A percentile compares a stretch with the other conserved stretches of the same genome.
Conservation (phyloP, 2,113 vertebrate genomes). For the Chunga burmeisteri region DNA sequence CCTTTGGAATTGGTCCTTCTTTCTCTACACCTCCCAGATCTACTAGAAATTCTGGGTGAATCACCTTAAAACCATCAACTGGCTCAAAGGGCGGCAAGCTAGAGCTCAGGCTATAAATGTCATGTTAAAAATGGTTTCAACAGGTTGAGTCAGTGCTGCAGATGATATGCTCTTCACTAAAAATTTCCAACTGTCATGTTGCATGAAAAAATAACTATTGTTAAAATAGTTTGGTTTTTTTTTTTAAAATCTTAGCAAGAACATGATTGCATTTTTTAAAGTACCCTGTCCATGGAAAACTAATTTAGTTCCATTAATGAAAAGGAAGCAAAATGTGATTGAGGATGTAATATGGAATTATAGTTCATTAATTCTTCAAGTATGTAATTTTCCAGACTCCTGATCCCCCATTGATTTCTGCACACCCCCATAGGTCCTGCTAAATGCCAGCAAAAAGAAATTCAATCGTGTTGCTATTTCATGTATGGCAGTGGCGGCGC, state of each 20-base stretch:
- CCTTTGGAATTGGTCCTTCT: not conserved
- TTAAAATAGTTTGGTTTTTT: not conserved
- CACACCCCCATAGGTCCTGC: constrained; percentile 54
- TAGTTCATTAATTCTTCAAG: constrained; percentile 79
- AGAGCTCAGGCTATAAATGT: not conserved
- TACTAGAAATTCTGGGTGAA: not conserved
- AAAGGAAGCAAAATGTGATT: constrained; percentile 74
- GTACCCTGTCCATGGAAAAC: constrained; percentile 68
- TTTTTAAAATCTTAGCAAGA: constrained; percentile 16
- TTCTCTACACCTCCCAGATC: not conserved
- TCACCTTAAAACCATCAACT: not conserved
- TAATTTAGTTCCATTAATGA: constrained; percentile 77
- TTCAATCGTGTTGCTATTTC: constrained; percentile 53
- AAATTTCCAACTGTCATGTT: constrained; percentile 42
- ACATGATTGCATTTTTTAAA: constrained; percentile 59
- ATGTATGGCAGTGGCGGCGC: not conserved
- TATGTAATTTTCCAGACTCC: constrained; percentile 75
- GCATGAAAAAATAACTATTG: constrained; percentile 30
- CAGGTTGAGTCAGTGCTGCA: constrained; percentile 27
- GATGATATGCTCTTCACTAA: not conserved
- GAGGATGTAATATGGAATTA: constrained; percentile 72
- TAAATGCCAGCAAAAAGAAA: constrained; percentile 71
- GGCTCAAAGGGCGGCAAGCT: constrained; percentile 10
- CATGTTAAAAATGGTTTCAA: constrained; percentile 17
- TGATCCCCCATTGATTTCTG: constrained; percentile 74